A percentile compares a stretch with the other conserved stretches of the same genome.
These are phyloP conservation scores for Diacarnus erythraeanus DNA, from an alignment of 37 sponge, comb jelly and placozoan species.

Conservation along the genomic window DNA sequence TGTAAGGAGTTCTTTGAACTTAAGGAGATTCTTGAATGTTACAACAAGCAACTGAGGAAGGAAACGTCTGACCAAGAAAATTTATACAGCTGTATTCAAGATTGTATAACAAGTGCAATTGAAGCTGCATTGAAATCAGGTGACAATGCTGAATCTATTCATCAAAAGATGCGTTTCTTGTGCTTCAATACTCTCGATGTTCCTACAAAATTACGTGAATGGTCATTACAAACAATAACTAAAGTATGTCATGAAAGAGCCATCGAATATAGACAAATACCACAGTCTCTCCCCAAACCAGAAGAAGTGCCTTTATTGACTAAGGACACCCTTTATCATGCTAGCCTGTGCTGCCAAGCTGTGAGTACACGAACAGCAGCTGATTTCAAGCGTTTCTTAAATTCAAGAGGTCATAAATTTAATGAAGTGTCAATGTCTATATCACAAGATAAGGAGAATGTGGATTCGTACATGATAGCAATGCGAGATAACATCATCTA, in stretches of 20 bases:
- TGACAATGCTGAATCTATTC: not conserved
- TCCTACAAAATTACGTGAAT: not conserved
- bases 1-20: not conserved
- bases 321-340: slow-evolving; percentile 56
- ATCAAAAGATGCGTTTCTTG: not conserved
- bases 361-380: slow-evolving; percentile 12
- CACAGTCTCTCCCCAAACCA: not conserved
- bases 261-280: not conserved
- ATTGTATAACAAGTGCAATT: not conserved
- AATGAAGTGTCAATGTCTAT: slow-evolving; percentile 49
- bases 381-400: not conserved
- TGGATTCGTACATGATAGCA: slow-evolving; percentile 58
- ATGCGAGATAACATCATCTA: slow-evolving; percentile 16
- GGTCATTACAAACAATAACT: slow-evolving; percentile 23
- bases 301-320: slow-evolving; percentile 37
- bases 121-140: slow-evolving; percentile 9
- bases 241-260: not conserved
- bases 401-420: slow-evolving; percentile 9
- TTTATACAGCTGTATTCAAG: slow-evolving; percentile 10
- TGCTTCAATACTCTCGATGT: not conserved
- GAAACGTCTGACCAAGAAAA: not conserved
- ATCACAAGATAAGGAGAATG: not conserved
- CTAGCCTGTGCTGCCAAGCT: slow-evolving; percentile 41
- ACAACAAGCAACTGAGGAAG: not conserved
- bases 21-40: not conserved